Base-by-base conservation (phyloP, 1,140 invertebrate genomes). In the Drosophila subobscura region DNA sequence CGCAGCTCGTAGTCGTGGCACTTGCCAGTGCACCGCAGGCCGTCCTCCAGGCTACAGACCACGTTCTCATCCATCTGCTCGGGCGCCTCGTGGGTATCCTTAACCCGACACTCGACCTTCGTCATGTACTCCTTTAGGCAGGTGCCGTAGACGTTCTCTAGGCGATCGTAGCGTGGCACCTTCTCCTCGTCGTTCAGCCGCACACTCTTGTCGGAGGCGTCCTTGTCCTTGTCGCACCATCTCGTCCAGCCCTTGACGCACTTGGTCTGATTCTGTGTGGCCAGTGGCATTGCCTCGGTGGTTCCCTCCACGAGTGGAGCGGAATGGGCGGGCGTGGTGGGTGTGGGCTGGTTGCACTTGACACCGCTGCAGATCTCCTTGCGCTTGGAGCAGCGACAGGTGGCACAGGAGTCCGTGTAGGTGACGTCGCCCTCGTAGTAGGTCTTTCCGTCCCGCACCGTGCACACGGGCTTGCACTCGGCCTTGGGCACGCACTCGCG, bases 341-440 rank as follows among this genome's bases (percentile, higher is more conserved):
- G 58, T 3, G 51, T 90, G 4, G 74, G 61, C 3, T 46, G 60
- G 29, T 58, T 73, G 74, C 95, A 96, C 7, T 95, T 94, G 46
- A 94, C 93, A 12, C 96, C 96, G 64, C 93, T 94, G 74, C 96
- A 97, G 1, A 94, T 92, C 72, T 94, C 93, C 58, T 94, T 93
- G 2, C 94, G 94, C 58, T 94, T 93, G 6, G 90, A 90, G 71
- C 96, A 97, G 59, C 93, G 94, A 77, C 96, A 97, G 0, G 93
- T 95, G 74, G 97, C 95, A 90, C 96, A 98, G 0, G 92, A 93
- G 84, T 97, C 95, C 59, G 94, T 93, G 57, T 94, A 93, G 0
- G 97, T 93, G 16, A 95, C 66, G 85, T 97, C 96, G 5, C 96
- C 96, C 91, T 97, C 96, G 57, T 95, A 94, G 75, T 95, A 95